phyloP scores from a whole-genome alignment of 2,797 vertebrate species.

The Poliocrania exsul region DNA sequence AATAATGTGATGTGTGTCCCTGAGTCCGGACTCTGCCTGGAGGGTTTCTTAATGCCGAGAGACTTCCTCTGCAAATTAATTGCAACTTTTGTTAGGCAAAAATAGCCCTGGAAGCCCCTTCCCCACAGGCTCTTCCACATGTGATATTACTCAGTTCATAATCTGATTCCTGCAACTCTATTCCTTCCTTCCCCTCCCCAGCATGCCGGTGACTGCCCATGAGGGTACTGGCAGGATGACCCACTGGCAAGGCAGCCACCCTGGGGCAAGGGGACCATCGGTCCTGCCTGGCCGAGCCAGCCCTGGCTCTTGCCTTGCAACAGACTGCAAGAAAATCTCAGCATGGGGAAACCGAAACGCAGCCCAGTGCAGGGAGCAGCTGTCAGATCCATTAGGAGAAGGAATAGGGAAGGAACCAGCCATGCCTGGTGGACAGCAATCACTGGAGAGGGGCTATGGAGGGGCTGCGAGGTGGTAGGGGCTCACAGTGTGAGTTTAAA shows the following conservation, averaged over 20 bases:
- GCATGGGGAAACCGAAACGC: background rate
- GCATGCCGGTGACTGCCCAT: background rate
- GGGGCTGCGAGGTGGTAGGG: background rate
- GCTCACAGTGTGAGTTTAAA: background rate
- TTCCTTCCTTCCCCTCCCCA: background rate
- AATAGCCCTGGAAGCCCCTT: slow-evolving; percentile 58
- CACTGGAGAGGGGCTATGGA: background rate
- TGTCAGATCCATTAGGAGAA: slow-evolving; percentile 42
- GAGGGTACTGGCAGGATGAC: background rate
- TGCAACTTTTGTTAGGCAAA: slow-evolving; percentile 54
- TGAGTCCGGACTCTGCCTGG: slow-evolving; percentile 19
- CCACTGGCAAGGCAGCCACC: background rate
- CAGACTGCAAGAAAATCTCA: background rate
- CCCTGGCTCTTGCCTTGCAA: background rate
- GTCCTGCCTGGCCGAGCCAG: accelerated
- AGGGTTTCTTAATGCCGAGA: slow-evolving; percentile 45
- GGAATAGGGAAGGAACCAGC: background rate
- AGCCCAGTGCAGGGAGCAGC: background rate
- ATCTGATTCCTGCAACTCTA: background rate
- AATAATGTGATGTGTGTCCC: slow-evolving; percentile 53
- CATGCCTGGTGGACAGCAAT: background rate
- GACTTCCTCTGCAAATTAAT: slow-evolving; percentile 70
- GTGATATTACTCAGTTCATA: slow-evolving; percentile 39
- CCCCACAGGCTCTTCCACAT: slow-evolving; percentile 44
- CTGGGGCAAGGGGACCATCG: background rate